Percentiles rank a stretch among this genome's conserved stretches.
phyloP scores from a whole-genome alignment of 23 tunicate genomes.

The Oikopleura dioica region DNA sequence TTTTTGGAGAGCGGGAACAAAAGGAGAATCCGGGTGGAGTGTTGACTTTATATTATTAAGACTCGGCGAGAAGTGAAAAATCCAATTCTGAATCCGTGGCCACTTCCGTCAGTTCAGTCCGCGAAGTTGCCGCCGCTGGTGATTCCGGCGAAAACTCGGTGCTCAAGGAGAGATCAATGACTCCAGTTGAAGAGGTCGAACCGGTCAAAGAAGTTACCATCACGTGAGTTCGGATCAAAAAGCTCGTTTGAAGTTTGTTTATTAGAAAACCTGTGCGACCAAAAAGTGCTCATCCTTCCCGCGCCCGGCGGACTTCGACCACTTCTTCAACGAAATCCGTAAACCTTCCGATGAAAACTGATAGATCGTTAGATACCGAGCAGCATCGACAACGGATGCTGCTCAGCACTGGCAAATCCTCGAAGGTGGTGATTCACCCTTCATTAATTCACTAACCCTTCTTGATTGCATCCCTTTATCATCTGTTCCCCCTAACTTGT shows the following conservation, averaged over 20 bases:
- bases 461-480: neutral
- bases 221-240: neutral
- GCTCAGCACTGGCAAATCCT: neutral
- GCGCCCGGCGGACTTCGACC: neutral
- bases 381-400: neutral
- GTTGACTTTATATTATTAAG: too few relatives aligned
- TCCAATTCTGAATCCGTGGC: too few relatives aligned
- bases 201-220: neutral
- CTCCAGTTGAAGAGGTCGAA: neutral
- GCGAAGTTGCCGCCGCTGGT: neutral
- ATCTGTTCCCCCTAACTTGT: too few relatives aligned
- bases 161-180: neutral
- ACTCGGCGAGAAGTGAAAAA: too few relatives aligned
- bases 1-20: too few relatives aligned
- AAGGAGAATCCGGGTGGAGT: too few relatives aligned
- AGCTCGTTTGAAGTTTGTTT: neutral
- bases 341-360: neutral
- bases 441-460: neutral
- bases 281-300: conserved; percentile 1
- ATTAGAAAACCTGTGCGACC: neutral
- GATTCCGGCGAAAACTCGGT: neutral
- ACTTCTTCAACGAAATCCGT: neutral
- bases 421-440: neutral
- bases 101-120: too few relatives aligned
- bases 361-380: neutral